Evolutionary conservation across 2,113 vertebrate genomes (phyloP).

Genomic region (Myotis brandtii): DNA sequence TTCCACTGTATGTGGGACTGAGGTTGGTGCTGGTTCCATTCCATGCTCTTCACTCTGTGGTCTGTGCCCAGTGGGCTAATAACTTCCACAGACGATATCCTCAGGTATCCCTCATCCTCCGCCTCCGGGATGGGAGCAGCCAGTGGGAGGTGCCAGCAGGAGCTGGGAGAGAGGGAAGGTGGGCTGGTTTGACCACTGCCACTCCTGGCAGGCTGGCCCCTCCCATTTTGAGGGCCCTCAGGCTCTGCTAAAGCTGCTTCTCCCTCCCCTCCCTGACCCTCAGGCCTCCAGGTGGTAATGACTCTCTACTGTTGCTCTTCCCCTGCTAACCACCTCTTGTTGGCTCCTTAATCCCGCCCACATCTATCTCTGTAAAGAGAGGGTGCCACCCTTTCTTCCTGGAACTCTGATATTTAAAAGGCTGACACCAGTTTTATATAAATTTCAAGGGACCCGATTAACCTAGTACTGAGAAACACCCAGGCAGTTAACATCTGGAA

Average conservation of each 20-base stretch:
- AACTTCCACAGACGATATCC: neutral
- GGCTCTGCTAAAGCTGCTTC: neutral
- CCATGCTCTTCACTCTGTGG: neutral
- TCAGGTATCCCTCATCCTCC: neutral
- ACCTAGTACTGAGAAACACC: neutral
- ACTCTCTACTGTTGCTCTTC: neutral
- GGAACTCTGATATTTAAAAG: neutral
- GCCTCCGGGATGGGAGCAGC: neutral
- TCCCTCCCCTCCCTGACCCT: neutral
- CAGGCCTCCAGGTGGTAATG: neutral
- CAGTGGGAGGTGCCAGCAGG: neutral
- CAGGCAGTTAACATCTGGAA: slow-evolving; percentile 25
- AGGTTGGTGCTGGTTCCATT: neutral
- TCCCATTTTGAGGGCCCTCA: neutral
- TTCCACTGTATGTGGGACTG: neutral
- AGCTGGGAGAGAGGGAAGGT: neutral
- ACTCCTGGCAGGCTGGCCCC: neutral
- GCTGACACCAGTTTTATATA: neutral
- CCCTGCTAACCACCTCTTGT: neutral
- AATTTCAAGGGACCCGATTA: slow-evolving; percentile 25
- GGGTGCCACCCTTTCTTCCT: neutral
- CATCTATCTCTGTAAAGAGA: neutral
- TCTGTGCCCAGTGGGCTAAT: neutral
- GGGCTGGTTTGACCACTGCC: neutral
- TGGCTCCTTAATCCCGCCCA: neutral